A percentile compares a stretch with the other conserved stretches of the same genome.
phyloP scores from a whole-genome alignment of 2,888 invertebrate genomes.

The Leptopilina drosophilae region DNA sequence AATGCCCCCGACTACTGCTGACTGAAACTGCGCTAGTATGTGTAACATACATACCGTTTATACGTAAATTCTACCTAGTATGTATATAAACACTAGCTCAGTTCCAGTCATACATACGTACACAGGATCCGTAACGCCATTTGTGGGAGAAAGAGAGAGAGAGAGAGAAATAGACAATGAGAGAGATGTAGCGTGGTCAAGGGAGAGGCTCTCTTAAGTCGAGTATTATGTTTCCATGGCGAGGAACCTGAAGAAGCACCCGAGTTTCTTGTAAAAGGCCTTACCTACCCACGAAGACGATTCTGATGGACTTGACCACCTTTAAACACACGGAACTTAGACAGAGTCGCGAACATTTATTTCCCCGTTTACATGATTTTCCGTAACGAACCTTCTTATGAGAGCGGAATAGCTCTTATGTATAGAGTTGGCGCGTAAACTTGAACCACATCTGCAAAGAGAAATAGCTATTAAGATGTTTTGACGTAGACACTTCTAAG shows the following conservation, averaged over 20 bases:
- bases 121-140: constrained; percentile 25
- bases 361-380: constrained; percentile 19
- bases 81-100: no score
- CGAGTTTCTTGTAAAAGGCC: neutral
- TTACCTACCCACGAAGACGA: constrained; percentile 56
- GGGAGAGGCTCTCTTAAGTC: constrained; percentile 38
- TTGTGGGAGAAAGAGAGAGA: constrained; percentile 27
- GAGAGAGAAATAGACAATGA: constrained; percentile 10
- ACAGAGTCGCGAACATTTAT: constrained; percentile 34
- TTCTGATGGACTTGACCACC: constrained; percentile 59
- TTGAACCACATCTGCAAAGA: no score
- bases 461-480: no score
- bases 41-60: no score
- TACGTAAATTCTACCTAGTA: no score
- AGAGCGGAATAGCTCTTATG: neutral
- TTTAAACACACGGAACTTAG: constrained; percentile 55
- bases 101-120: no score
- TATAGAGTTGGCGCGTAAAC: no score
- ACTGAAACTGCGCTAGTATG: constrained; percentile 59
- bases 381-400: constrained; percentile 32
- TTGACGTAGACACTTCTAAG: no score
- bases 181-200: neutral
- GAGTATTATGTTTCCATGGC: constrained; percentile 45
- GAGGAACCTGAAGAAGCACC: constrained; percentile 41
- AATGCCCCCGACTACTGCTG: constrained; percentile 65